Evolutionary conservation across 2,888 invertebrate species (phyloP), one percentile per base, ranked within the genome.

Genomic region (Latrodectus elegans): DNA sequence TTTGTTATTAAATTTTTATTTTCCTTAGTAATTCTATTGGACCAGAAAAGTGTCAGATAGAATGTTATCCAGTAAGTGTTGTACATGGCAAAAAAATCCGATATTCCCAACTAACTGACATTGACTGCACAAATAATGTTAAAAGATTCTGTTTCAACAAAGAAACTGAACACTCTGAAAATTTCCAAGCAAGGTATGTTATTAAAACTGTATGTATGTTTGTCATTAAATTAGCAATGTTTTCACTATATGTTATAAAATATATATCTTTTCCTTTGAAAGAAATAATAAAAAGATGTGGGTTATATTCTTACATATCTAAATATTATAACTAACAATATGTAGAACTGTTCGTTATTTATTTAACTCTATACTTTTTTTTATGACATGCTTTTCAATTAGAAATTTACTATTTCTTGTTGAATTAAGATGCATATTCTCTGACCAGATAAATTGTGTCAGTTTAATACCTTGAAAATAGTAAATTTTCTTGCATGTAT

Each of bases 91-190:
- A 88, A 71, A 88, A 83, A 49, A 88, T 83, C 26, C 17, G 87
- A 65, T 88, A 83, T 64, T 88, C 87, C 64, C 82, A 83, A 53
- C 38, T 88, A 52, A 78, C 87, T 64, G 87, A 88, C 17, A 82
- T 83, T 49, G 87, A 88, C 67, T 88, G 78, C 67, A 75, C 77
- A 14, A 87, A 87, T 68, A 88, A 78, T 82, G 87, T 88, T 51
- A 88, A 88, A 53, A 49, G 87, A 68, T 83, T 88, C 77, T 88
- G 87, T 38, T 78, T 83, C 64, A 88, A 83, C 38, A 88, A 88
- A 78, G 87, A 88, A 78, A 68, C 78, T 68, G 87, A 88, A 70
- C 87, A 74, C 71, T 74, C 82, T 26, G 87, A 88, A 83, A 88
- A 78, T 64, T 78, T 82, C 15, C 82, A 88, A 73, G 52, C 77